These are phyloP conservation scores for Tipula helvola DNA, from an alignment of 2,888 invertebrate genomes.

Conservation along the genomic window DNA sequence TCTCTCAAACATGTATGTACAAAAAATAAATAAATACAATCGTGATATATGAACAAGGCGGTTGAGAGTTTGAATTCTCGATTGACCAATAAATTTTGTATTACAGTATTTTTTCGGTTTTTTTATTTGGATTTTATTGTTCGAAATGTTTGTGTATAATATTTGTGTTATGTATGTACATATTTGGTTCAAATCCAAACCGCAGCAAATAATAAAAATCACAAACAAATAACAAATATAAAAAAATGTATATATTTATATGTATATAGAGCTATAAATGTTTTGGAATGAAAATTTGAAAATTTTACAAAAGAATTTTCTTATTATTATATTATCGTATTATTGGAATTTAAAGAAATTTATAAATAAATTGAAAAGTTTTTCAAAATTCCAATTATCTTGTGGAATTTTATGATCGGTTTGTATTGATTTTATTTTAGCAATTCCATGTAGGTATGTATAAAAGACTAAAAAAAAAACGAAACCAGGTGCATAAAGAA, in stretches of 20 bases:
- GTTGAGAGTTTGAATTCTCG: conserved; percentile 4
- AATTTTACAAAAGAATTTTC: not conserved
- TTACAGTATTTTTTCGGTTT: not conserved
- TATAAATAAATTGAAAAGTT: not conserved
- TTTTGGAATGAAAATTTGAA: not conserved
- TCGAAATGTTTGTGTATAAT: not conserved
- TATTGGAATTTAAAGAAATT: not conserved
- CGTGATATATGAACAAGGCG: conserved; percentile 4
- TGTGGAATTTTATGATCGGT: not conserved
- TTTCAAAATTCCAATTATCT: not conserved
- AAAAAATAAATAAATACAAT: not conserved
- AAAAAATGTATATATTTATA: not conserved
- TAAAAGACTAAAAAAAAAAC: not conserved
- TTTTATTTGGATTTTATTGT: not conserved
- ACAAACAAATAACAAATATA: not conserved
- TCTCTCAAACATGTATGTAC: not conserved
- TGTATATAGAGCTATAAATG: not conserved
- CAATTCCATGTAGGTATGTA: not conserved
- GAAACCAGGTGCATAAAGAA: not conserved
- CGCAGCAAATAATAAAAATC: not conserved
- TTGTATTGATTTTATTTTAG: not conserved
- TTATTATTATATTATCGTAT: not conserved
- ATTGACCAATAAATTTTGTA: conserved; percentile 4
- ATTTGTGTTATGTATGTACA: not conserved
- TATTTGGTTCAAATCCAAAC: not conserved